Evolutionary conservation across 2,888 invertebrate species (phyloP).

Genomic region (Sphinx pinastri): DNA sequence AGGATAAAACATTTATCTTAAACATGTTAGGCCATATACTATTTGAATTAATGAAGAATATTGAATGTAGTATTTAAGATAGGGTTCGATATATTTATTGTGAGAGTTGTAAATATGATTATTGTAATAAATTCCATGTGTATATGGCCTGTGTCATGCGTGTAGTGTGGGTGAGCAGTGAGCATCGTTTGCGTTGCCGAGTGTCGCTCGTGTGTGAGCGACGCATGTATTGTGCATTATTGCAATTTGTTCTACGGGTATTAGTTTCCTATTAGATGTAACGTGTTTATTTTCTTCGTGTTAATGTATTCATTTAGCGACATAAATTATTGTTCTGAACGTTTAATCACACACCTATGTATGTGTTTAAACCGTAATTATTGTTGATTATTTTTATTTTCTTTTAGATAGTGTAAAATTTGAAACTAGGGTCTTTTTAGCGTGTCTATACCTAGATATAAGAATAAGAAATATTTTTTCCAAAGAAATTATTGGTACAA

Average conservation of each 20-base stretch:
- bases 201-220: constrained; percentile 33
- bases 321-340: constrained; percentile 57
- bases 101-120: constrained; percentile 40
- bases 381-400: constrained; percentile 83
- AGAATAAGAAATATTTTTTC: constrained; percentile 70
- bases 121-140: constrained; percentile 34
- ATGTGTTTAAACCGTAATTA: constrained; percentile 66
- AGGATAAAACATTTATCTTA: constrained; percentile 36
- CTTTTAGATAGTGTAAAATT: constrained; percentile 59
- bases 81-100: constrained; percentile 35
- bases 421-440: constrained; percentile 69
- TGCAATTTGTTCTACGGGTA: constrained; percentile 84
- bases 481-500: constrained; percentile 84
- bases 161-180: constrained; percentile 37
- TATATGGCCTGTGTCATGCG: constrained; percentile 34
- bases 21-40: constrained; percentile 52
- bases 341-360: constrained; percentile 72
- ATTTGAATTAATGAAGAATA: constrained; percentile 40
- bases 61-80: constrained; percentile 34
- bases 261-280: constrained; percentile 84
- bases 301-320: constrained; percentile 57
- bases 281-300: constrained; percentile 75
- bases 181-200: constrained; percentile 34
- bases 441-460: constrained; percentile 51
- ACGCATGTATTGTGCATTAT: constrained; percentile 50